Evolutionary conservation across 2,113 vertebrate species (phyloP).

Genomic region (Apaloderma vittatum): DNA sequence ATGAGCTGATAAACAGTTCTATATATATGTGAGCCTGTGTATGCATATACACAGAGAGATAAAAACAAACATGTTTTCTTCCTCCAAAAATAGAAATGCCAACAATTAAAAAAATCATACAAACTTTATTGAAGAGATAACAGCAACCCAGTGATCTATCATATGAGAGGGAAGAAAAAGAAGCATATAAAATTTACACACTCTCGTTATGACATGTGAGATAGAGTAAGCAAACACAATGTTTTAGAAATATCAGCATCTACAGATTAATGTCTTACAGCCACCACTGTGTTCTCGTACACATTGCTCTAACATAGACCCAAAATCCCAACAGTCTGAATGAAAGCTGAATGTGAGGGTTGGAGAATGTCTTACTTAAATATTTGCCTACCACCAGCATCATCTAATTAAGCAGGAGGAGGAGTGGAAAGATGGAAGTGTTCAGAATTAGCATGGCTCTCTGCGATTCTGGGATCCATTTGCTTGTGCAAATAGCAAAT

Average conservation of each 20-base stretch:
- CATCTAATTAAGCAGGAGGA: neutral
- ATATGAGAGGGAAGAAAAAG: neutral
- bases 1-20: slow-evolving; percentile 6
- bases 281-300: neutral
- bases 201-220: neutral
- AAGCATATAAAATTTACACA: fast-evolving
- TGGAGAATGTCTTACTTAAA: neutral
- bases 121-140: neutral
- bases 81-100: neutral
- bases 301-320: neutral
- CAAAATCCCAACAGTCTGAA: neutral
- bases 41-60: fast-evolving
- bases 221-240: neutral
- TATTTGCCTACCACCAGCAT: neutral
- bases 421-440: neutral
- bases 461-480: neutral
- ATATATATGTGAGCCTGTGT: neutral
- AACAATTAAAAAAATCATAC: neutral
- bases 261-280: neutral
- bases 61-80: slow-evolving; percentile 5
- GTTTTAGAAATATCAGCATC: neutral
- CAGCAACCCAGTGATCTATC: neutral
- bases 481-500: neutral
- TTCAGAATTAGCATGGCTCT: neutral
- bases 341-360: neutral